Percentiles rank a stretch among this genome's conserved stretches.
These are phyloP conservation scores for Nineta flava DNA, from an alignment of 2,888 invertebrate species.

Conservation along the genomic window DNA sequence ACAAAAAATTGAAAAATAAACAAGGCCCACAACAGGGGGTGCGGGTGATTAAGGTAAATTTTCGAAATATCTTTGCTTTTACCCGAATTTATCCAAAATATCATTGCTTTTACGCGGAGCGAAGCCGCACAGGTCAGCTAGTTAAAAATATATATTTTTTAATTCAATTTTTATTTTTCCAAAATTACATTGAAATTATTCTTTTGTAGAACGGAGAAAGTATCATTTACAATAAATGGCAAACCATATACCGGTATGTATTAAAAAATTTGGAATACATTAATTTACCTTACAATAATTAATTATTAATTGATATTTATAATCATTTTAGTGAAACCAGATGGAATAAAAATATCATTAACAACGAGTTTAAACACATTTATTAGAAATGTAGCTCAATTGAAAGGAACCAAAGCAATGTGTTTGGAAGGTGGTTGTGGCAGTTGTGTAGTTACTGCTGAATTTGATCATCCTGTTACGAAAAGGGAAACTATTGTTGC, in stretches of 20 bases:
- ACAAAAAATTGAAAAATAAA: no score
- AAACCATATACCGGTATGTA: background rate
- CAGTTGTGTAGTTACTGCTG: slow-evolving; percentile 39
- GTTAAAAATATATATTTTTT: no score
- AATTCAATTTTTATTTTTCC: no score
- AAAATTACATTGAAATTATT: no score
- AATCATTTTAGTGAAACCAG: background rate
- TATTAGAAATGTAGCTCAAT: slow-evolving; percentile 39
- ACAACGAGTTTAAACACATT: slow-evolving; percentile 45
- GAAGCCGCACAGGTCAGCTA: no score
- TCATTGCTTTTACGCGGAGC: no score
- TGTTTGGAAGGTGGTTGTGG: slow-evolving; percentile 62
- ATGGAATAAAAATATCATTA: slow-evolving; percentile 20
- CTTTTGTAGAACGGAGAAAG: background rate
- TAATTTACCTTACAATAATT: no score
- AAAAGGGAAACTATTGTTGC: slow-evolving; percentile 34
- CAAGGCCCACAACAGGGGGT: no score
- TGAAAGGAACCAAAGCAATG: slow-evolving; percentile 55
- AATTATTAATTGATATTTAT: background rate
- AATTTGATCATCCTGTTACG: slow-evolving; percentile 30
- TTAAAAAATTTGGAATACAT: no score
- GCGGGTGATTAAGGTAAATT: no score
- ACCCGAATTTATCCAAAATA: no score
- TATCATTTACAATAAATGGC: background rate
- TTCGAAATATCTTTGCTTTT: no score